Conservation (phyloP, 2,888 invertebrate genomes). For the Emmelina monodactyla region DNA sequence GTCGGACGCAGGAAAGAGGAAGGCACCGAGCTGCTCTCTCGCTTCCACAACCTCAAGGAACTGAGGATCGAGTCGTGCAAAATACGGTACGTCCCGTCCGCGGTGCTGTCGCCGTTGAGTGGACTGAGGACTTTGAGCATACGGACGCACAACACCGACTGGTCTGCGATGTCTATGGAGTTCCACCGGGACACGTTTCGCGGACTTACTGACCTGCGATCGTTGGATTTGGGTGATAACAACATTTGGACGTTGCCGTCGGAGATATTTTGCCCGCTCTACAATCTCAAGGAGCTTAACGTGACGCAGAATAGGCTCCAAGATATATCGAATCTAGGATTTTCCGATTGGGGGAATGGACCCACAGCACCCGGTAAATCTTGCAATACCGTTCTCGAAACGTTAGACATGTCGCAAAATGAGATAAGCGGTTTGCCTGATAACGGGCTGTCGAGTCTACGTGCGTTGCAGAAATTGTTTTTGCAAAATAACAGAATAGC, state of each 20-base stretch:
- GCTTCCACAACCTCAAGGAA: conserved; percentile 71
- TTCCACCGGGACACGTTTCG: conserved; percentile 76
- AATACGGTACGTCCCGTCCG: conserved; percentile 75
- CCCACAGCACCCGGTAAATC: conserved; percentile 72
- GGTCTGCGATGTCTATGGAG: conserved; percentile 81
- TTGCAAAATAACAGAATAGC: conserved; percentile 80
- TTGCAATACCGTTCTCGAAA: conserved; percentile 74
- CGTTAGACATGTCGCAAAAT: conserved; percentile 77
- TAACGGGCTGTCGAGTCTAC: conserved; percentile 74
- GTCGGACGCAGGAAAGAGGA: conserved; percentile 60
- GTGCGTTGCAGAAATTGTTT: conserved; percentile 72
- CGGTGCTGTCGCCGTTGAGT: conserved; percentile 72
- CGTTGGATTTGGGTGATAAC: conserved; percentile 76
- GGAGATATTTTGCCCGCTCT: conserved; percentile 76
- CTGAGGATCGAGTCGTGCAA: conserved; percentile 80
- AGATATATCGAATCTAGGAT: conserved; percentile 77
- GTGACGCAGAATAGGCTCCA: conserved; percentile 80
- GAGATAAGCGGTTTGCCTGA: conserved; percentile 75
- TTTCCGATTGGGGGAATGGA: conserved; percentile 76
- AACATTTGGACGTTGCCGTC: conserved; percentile 79
- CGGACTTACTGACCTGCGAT: conserved; percentile 71
- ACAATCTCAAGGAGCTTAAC: conserved; percentile 73
- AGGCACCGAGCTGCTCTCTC: conserved; percentile 65
- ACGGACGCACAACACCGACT: conserved; percentile 79
- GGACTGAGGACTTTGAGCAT: conserved; percentile 72